Base-by-base conservation (phyloP, 1,140 invertebrate species). In the Nymphalis io region DNA sequence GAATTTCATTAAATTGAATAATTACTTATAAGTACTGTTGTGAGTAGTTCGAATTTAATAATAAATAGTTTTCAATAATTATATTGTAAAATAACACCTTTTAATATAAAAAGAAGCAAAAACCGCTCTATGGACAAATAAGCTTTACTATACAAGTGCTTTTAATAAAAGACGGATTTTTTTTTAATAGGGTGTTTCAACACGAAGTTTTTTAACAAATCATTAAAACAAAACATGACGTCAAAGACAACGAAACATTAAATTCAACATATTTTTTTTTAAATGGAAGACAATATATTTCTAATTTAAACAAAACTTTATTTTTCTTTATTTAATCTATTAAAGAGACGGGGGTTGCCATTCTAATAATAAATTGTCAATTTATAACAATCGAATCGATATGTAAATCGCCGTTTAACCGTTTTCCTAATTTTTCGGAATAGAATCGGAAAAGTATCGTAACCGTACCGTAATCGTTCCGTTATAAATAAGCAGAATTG, bases 111-210 rank as follows among this genome's bases (percentile, higher is more conserved):
- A 40, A 60, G 53, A 18, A 53, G 11, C 33, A 63, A 63, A 40
- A 21, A 39, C 21, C 55, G n/a, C 27, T 55, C 48, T 55, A 63
- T 39, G 27, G 61, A 62, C 60, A 62, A 16, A 51, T 62, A 48
- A 62, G 60, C 60, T 46, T 62, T 62, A 23, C 40, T 62, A 62
- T 62, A 62, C 60, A 62, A 33, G 23, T 48, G 44, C 44, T 33
- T 8, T 27, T 27, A 53, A 62, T 62, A n/a, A 46, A 33, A 46
- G 60, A 62, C 60, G 60, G 62, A 53, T 40, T 64, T 64, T 51
- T 39, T 64, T 23, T 55, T 33, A 8, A 33, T 33, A 27, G 62
- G 46, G 51, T 38, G 48, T 55, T 44, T 57, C 13, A 21, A 64
- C 57, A 64, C 62, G 38, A 57, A 57, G 46, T 13, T 38, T 63